phyloP scores from a whole-genome alignment of 2,888 invertebrate genomes.

The Theretra japonica region DNA sequence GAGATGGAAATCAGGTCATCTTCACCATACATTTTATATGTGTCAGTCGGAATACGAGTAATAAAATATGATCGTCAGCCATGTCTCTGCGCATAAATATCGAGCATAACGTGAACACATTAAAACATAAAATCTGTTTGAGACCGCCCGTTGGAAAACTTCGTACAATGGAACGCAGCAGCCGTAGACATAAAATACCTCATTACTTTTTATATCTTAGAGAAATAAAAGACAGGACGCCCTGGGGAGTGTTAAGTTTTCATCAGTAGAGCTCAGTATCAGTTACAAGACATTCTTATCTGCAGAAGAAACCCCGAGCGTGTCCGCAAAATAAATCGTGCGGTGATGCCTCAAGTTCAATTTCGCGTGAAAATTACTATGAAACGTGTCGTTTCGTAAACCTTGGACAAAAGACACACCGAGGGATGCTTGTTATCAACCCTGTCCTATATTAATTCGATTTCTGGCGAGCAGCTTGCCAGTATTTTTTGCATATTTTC shows the following conservation, averaged over 20 bases:
- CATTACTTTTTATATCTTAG: conserved; percentile 75
- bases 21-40: neutral
- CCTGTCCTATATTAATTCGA: conserved; percentile 56
- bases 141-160: conserved; percentile 50
- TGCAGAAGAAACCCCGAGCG: conserved; percentile 59
- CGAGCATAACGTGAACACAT: neutral
- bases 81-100: neutral
- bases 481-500: conserved; percentile 1
- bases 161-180: conserved; percentile 61
- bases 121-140: conserved; percentile 12
- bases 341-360: conserved; percentile 64
- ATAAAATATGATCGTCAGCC: neutral
- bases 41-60: neutral
- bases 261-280: conserved; percentile 59
- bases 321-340: conserved; percentile 72
- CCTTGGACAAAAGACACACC: conserved; percentile 50
- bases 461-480: neutral
- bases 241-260: conserved; percentile 62
- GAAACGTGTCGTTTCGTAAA: conserved; percentile 56
- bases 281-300: conserved; percentile 61
- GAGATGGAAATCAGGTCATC: conserved; percentile 2
- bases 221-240: conserved; percentile 67
- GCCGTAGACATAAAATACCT: conserved; percentile 70
- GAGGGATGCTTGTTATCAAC: conserved; percentile 58
- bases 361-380: conserved; percentile 73